phyloP scores from a whole-genome alignment of 1,140 invertebrate species.

The Metopolophium dirhodum region DNA sequence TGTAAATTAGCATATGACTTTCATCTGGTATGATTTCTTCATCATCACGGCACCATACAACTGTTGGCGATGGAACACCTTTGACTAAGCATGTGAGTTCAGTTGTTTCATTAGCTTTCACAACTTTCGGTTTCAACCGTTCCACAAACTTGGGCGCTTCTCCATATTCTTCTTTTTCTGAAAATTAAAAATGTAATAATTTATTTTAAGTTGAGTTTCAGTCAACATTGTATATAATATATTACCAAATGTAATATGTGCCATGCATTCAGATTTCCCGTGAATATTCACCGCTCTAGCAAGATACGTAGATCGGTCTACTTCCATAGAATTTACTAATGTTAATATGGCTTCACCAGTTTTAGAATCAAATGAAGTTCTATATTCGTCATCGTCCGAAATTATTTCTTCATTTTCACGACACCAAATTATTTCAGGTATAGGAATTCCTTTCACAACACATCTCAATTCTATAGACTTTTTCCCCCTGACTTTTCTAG shows the following conservation, averaged over 20 bases:
- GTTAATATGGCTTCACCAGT: constrained; percentile 73
- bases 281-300: constrained; percentile 74
- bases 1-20: constrained; percentile 67
- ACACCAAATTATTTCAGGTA: constrained; percentile 78
- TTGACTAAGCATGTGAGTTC: constrained; percentile 71
- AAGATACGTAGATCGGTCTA: constrained; percentile 72
- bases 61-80: constrained; percentile 74
- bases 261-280: constrained; percentile 73
- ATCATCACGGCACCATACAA: constrained; percentile 76
- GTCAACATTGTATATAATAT: background rate
- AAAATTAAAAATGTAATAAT: constrained; percentile 55
- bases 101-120: constrained; percentile 70
- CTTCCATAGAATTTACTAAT: constrained; percentile 69
- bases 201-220: background rate
- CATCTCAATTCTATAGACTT: constrained; percentile 70
- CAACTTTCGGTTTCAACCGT: constrained; percentile 72
- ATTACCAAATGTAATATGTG: constrained; percentile 69
- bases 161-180: constrained; percentile 73
- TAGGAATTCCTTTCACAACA: constrained; percentile 73
- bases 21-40: constrained; percentile 70
- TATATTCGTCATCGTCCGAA: constrained; percentile 67
- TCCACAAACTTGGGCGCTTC: constrained; percentile 70
- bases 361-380: constrained; percentile 63
- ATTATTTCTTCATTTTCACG: constrained; percentile 70
- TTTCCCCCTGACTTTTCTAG: constrained; percentile 70